Percentiles rank a stretch among this genome's conserved stretches.
These are phyloP conservation scores for Cyphomyrus plagiostoma DNA, from an alignment of 2,113 vertebrate genomes.

Conservation along the genomic window DNA sequence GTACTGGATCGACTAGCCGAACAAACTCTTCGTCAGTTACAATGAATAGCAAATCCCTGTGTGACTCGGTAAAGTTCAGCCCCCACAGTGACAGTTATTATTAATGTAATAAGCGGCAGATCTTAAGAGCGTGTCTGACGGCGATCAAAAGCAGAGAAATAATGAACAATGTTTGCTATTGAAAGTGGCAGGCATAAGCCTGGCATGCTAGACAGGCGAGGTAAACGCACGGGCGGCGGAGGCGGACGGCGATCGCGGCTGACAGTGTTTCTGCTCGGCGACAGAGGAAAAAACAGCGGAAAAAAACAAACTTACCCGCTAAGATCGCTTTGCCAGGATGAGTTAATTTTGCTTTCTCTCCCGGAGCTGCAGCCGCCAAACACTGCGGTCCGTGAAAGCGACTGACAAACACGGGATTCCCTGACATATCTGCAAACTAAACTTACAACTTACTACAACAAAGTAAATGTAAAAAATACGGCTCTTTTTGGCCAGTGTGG, in stretches of 20 bases:
- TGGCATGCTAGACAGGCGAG: not conserved
- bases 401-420: conserved; percentile 36
- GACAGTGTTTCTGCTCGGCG: not conserved
- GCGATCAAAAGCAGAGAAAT: not conserved
- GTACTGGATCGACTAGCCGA: not conserved
- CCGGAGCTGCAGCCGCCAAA: conserved; percentile 65
- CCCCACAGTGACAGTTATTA: not conserved
- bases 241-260: not conserved
- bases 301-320: conserved; percentile 60
- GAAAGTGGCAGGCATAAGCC: not conserved
- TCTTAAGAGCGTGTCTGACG: not conserved
- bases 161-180: not conserved
- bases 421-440: conserved; percentile 45
- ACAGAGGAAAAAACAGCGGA: not conserved
- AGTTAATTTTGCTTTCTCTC: conserved; percentile 65
- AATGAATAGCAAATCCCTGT: not conserved
- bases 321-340: conserved; percentile 79
- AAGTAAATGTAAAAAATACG: not conserved
- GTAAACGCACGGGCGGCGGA: not conserved
- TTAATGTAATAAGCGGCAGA: not conserved
- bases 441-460: too few species aligned
- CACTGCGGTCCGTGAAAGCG: conserved; percentile 51
- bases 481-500: not conserved
- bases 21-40: not conserved
- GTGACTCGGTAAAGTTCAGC: not conserved